Percentiles rank a stretch among this genome's conserved stretches.
phyloP scores from a whole-genome alignment of 2,797 vertebrate genomes.

The Leucoraja ocellata region DNA sequence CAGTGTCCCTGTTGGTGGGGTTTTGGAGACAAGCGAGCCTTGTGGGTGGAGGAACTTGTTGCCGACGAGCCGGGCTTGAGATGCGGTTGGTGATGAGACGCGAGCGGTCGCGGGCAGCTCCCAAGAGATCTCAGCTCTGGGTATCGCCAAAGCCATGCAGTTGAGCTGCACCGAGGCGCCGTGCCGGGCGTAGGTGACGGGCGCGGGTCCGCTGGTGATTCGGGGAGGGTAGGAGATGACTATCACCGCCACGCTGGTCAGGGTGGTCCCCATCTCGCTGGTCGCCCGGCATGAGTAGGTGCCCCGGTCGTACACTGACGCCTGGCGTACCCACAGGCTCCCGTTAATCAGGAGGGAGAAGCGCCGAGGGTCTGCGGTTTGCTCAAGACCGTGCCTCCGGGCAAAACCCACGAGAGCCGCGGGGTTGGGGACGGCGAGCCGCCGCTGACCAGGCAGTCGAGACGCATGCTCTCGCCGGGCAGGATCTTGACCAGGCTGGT shows the following conservation, averaged over 20 bases:
- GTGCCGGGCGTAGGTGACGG: conserved; percentile 67
- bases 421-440: conserved; percentile 42
- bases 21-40: conserved; percentile 82
- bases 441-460: conserved; percentile 64
- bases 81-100: conserved; percentile 58
- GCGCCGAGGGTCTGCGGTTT: conserved; percentile 66
- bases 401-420: conserved; percentile 74
- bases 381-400: conserved; percentile 67
- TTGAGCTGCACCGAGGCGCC: conserved; percentile 75
- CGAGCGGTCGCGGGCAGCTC: conserved; percentile 75
- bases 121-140: conserved; percentile 76
- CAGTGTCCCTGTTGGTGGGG: conserved; percentile 64
- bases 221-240: conserved; percentile 75
- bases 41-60: conserved; percentile 83
- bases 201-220: conserved; percentile 72
- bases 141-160: conserved; percentile 71
- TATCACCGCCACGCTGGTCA: conserved; percentile 62
- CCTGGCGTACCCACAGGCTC: conserved; percentile 68
- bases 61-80: conserved; percentile 72
- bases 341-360: conserved; percentile 71
- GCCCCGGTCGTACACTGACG: conserved; percentile 76
- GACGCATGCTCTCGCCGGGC: conserved; percentile 70
- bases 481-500: conserved; percentile 66
- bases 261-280: conserved; percentile 65
- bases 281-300: conserved; percentile 69